Evolutionary conservation across 1,140 invertebrate genomes (phyloP).

Genomic region (Plutomurus gul): DNA sequence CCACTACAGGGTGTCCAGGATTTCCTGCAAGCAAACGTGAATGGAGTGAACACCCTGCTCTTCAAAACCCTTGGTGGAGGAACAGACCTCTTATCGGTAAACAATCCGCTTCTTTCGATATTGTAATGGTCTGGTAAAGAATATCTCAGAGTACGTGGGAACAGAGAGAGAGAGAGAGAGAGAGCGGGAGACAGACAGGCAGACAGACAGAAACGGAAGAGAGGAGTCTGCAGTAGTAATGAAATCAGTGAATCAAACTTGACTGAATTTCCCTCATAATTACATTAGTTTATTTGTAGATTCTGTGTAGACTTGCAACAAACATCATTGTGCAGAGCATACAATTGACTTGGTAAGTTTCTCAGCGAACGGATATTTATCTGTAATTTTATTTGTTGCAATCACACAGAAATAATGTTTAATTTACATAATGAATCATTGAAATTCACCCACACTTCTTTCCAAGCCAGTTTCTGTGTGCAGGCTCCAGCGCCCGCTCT

Average conservation of each 20-base stretch:
- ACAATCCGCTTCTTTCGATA: neutral
- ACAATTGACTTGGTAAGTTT: neutral
- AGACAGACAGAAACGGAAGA: too few species aligned
- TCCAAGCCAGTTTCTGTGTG: too few species aligned
- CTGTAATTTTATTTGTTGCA: neutral
- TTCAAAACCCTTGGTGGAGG: neutral
- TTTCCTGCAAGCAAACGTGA: constrained; percentile 40
- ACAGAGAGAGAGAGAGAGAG: too few species aligned
- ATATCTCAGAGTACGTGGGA: neutral
- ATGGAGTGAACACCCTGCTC: constrained; percentile 42
- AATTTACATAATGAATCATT: neutral
- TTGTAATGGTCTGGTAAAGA: neutral
- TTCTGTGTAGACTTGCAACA: too few species aligned
- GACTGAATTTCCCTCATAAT: neutral
- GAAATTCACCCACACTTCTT: too few species aligned
- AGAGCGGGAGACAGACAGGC: too few species aligned
- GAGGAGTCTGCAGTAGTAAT: neutral
- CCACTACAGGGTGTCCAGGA: constrained; percentile 30
- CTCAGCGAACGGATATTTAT: neutral
- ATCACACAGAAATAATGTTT: neutral
- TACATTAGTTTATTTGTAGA: too few species aligned
- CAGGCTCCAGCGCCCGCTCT: too few species aligned
- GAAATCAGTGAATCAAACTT: neutral
- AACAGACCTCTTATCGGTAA: constrained; percentile 41
- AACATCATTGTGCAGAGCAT: too few species aligned